phyloP scores from a whole-genome alignment of 2,113 vertebrate genomes.

The Vombatus ursinus region DNA sequence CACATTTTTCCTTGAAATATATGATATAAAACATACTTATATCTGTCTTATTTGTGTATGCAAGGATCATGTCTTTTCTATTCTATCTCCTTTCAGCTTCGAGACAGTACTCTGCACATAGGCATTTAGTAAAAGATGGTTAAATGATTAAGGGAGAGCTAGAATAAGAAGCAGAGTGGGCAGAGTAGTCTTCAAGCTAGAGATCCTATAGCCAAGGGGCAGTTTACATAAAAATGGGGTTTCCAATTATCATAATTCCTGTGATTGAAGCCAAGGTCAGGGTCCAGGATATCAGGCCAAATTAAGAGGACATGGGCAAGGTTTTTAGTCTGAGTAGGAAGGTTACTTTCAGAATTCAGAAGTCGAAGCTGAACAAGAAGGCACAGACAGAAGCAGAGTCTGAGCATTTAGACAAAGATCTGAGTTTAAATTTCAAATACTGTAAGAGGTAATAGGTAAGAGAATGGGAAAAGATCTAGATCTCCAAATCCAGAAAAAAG shows the following conservation, averaged over 20 bases:
- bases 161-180: neutral
- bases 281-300: neutral
- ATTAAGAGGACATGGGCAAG: neutral
- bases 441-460: neutral
- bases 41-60: neutral
- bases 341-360: neutral
- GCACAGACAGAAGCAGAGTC: no score
- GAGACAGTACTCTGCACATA: neutral
- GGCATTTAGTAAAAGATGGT: neutral
- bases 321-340: neutral
- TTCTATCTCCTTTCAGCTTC: neutral
- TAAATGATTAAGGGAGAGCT: neutral
- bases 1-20: neutral
- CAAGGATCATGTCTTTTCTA: neutral
- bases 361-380: fast-evolving
- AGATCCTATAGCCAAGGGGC: neutral
- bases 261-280: neutral
- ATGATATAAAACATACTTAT: neutral
- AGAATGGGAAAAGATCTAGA: neutral
- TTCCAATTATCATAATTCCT: neutral
- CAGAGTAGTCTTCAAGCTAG: neutral
- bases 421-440: neutral
- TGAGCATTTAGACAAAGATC: no score
- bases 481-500: neutral
- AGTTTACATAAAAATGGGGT: neutral